Conservation (phyloP, 2,113 vertebrate genomes). For the Myotis lucifugus region DNA sequence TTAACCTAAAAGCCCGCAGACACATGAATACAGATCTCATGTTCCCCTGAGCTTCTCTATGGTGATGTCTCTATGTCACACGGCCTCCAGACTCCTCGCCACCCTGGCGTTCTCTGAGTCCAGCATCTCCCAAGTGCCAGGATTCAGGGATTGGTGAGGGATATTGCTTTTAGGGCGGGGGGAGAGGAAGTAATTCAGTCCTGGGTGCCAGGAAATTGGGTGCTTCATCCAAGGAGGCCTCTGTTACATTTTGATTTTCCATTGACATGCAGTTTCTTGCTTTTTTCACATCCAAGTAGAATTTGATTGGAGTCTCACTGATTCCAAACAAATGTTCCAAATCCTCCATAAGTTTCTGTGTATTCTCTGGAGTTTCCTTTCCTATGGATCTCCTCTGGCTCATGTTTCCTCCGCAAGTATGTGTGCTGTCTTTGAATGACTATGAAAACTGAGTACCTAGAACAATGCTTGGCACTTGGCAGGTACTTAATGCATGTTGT, state of each 20-base stretch:
- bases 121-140: background rate
- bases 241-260: background rate
- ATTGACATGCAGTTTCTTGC: background rate
- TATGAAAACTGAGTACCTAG: background rate
- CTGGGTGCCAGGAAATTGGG: background rate
- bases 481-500: background rate
- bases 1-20: background rate
- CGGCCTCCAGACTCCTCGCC: background rate
- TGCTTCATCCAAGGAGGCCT: background rate
- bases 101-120: background rate
- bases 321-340: background rate
- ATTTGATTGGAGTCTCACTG: background rate
- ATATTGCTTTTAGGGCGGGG: too few species aligned
- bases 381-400: background rate
- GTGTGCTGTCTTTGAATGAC: background rate
- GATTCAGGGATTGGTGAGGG: background rate
- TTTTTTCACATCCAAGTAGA: background rate
- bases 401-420: background rate
- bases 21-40: background rate
- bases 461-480: background rate
- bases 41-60: too few species aligned
- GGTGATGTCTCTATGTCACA: background rate
- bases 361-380: background rate
- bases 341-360: background rate
- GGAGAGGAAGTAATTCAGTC: background rate